Base-by-base conservation (phyloP, 2,797 vertebrate genomes). In the Sebastolobus altivelis region DNA sequence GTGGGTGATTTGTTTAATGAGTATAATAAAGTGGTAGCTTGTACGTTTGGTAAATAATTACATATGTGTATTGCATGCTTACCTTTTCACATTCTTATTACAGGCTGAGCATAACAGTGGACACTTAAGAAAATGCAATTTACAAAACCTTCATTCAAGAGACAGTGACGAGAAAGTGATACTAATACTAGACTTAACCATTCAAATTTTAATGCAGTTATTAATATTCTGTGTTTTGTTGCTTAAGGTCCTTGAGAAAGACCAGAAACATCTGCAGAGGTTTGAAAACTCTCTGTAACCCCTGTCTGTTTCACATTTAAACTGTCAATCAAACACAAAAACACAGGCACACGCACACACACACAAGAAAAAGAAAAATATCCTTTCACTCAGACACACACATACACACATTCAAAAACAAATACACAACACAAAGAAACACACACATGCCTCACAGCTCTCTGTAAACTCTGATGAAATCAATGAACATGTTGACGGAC, bases 401-500 rank as follows among this genome's bases (percentile, higher is more conserved):
- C 49, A 52, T 18, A 60, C 2, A 62, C 12, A 54, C 75, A 61
- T 11, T 18, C 0, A 59, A 52, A 74, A 40, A 56, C 8, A 61
- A 59, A 22, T 58, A 74, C 25, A 63, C 55, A 65, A 12, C 11
- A 59, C 22, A 76, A 59, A 76, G n/a, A 83, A 27, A 37, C 40
- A 56, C 25, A 56, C 43, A 40, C 54, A 60, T 65, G n/a, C 66
- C 66, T 43, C 59, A 12, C 52, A 82, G 75, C 49, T 59, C n/a
- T 80, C 56, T 69, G 54, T 58, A 69, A 31, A 73, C 71, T 31
- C 16, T 14, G 79, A 77, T 35, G 25, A 69, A 68, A 79, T 84
- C 77, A 79, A 85, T 83, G 62, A 59, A 62, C 61, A 72, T 63
- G 35, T 65, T 86, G 70, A 88, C 65, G 71, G 67, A 80, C 68